Evolutionary conservation across 2,797 vertebrate genomes (phyloP), one percentile per base, ranked within the genome.

Genomic region (Dryobates pubescens): DNA sequence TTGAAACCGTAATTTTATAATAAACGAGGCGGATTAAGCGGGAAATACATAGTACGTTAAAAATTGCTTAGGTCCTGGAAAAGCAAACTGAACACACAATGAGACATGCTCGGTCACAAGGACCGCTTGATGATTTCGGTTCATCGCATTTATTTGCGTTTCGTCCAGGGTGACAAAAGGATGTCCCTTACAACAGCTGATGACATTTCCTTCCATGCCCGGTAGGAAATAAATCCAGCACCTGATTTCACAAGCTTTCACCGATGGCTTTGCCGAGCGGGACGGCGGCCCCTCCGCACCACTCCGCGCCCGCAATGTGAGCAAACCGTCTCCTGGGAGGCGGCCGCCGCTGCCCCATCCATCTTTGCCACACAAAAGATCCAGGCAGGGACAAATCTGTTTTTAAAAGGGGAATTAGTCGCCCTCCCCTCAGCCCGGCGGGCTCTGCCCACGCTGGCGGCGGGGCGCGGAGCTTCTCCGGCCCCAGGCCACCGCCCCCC

Each of bases 1-100:
- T 98, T 98, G 98, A 97, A 98, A 98, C 98, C 97, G 97, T 98
- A 98, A 99, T 99, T 98, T 98, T 97, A 98, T 97, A 98, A 98
- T 98, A 98, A 98, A 98, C 97, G 95, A 96, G 91, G 89, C 90
- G 97, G 98, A 98, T 98, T 98, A 98, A 98, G 98, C 94, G 96
- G 98, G 98, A 98, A 98, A 98, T 97, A 97, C 96, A 98, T 94
- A 98, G 98, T 98, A 97, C 97, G 97, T 97, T 97, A 97, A 97
- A 97, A 97, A 97, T 97, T 97, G 97, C 96, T 98, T 93, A 97
- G 96, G 97, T 97, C 96, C 94, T 97, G 86, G 96, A 96, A 98
- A 98, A 98, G 98, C 98, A 98, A 98, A 98, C 98, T 72, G 91
- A 96, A 96, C 94, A 89, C 92, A 92, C 91, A 94, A 94, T 70